These are phyloP conservation scores for Leuciscus idus DNA, from an alignment of 2,113 vertebrate genomes.

Conservation along the genomic window DNA sequence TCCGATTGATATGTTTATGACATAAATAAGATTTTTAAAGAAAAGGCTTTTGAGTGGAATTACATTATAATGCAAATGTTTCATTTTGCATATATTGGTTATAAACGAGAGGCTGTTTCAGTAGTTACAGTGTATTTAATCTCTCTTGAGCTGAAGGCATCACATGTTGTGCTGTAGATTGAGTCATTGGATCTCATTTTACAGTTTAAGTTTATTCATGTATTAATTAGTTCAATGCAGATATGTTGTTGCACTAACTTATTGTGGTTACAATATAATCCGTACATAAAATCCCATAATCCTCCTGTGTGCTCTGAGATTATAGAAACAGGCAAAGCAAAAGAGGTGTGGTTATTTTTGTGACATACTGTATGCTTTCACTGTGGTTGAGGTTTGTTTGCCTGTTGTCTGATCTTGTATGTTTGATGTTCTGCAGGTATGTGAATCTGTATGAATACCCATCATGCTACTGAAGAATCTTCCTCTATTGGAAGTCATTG, in stretches of 20 bases:
- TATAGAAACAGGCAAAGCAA: neutral
- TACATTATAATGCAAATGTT: constrained; percentile 1
- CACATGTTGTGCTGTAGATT: neutral
- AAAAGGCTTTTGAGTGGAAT: neutral
- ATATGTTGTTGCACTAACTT: neutral
- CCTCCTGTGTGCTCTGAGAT: constrained; percentile 2
- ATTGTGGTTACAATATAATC: neutral
- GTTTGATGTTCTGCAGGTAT: constrained; percentile 50
- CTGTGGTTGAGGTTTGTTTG: neutral
- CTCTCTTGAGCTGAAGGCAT: neutral
- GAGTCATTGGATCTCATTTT: neutral
- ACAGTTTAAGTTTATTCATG: neutral
- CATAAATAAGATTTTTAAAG: neutral
- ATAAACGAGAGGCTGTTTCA: neutral
- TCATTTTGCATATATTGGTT: neutral
- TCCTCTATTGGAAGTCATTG: constrained; percentile 60
- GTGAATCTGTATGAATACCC: constrained; percentile 67
- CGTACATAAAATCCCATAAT: neutral
- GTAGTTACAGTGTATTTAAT: neutral
- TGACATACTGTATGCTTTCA: constrained; percentile 3
- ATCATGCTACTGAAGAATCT: constrained; percentile 69
- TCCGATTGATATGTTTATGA: no score
- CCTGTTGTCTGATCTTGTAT: constrained; percentile 12
- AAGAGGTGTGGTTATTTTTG: neutral
- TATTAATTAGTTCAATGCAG: neutral